These are phyloP conservation scores for Entomobrya proxima DNA, from an alignment of 2,888 invertebrate genomes.

Conservation along the genomic window DNA sequence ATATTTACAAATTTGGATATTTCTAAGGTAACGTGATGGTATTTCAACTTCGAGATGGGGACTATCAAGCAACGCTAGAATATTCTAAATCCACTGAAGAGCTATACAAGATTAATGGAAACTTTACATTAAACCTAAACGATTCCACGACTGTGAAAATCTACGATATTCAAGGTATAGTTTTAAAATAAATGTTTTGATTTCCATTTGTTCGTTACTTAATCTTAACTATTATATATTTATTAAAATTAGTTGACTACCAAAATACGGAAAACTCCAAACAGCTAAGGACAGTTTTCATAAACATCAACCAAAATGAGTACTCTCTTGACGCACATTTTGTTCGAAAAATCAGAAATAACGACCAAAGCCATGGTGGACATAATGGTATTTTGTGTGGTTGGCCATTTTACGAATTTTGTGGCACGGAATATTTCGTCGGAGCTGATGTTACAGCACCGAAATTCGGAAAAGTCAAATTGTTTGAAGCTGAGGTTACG, in stretches of 20 bases:
- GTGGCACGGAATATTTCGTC: constrained; percentile 42
- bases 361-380: not conserved
- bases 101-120: not conserved
- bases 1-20: too few species aligned
- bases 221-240: too few species aligned
- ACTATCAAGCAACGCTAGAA: not conserved
- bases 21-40: too few species aligned
- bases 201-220: too few species aligned
- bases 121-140: not conserved
- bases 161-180: not conserved
- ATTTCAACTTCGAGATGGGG: not conserved
- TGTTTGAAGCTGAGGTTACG: constrained; percentile 24
- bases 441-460: constrained; percentile 28
- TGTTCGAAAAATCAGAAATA: not conserved
- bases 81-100: not conserved
- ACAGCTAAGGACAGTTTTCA: not conserved
- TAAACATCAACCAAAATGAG: not conserved
- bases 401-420: constrained; percentile 48
- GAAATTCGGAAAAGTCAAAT: constrained; percentile 4
- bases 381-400: constrained; percentile 13
- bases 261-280: constrained; percentile 19
- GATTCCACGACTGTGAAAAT: not conserved
- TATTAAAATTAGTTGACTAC: constrained; percentile 26
- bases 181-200: not conserved
- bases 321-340: constrained; percentile 28